phyloP scores from a whole-genome alignment of 2,113 vertebrate species.

The Otus sunia region DNA sequence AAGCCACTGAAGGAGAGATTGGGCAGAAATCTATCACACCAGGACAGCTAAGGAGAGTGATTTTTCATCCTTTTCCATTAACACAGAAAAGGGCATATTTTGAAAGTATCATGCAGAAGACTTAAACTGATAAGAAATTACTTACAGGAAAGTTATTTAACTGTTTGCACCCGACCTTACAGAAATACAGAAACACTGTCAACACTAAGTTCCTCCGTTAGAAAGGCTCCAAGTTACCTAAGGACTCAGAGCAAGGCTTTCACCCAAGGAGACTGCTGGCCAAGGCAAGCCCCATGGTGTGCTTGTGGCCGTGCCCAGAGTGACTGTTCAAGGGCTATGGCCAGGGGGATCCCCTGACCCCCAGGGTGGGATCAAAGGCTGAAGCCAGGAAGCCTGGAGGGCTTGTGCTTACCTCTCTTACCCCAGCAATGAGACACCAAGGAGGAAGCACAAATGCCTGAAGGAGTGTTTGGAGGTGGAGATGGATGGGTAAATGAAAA shows the following conservation, averaged over 20 bases:
- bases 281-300: neutral
- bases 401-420: neutral
- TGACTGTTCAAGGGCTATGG: neutral
- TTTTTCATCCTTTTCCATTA: constrained; percentile 8
- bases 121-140: neutral
- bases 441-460: neutral
- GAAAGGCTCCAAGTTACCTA: neutral
- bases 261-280: neutral
- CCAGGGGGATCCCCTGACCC: neutral
- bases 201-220: neutral
- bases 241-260: neutral
- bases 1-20: neutral
- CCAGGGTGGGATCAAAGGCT: neutral
- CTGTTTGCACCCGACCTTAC: neutral
- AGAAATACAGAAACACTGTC: neutral
- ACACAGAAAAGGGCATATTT: constrained; percentile 22
- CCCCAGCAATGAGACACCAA: neutral
- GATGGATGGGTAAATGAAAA: neutral
- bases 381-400: neutral
- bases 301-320: neutral
- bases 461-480: neutral
- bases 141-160: neutral
- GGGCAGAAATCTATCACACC: neutral
- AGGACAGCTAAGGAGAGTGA: neutral
- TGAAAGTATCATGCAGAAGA: neutral